Evolutionary conservation across 2,113 vertebrate species (phyloP).

Genomic region (Calyptommatus sinebrachiatus): DNA sequence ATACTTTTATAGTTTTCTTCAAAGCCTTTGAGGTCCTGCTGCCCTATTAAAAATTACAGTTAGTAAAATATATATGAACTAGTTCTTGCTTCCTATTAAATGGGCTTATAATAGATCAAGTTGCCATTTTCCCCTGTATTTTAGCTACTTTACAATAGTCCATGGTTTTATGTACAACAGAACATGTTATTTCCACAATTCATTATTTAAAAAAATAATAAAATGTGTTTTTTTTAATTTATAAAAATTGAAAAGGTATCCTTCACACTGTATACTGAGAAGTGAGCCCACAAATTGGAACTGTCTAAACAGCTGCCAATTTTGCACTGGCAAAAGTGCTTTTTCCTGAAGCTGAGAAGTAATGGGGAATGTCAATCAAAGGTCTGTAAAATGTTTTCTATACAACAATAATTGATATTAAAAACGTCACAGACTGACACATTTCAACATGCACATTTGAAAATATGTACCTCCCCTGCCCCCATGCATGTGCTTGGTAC

Average conservation of each 20-base stretch:
- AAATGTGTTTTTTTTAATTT: not conserved
- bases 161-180: not conserved
- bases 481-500: not conserved
- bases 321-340: not conserved
- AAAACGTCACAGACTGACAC: constrained; percentile 16
- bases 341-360: not conserved
- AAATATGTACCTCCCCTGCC: not conserved
- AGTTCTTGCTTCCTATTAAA: not conserved
- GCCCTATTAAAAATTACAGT: not conserved
- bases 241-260: not conserved
- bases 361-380: constrained; percentile 30
- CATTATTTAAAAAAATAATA: not conserved
- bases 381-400: not conserved
- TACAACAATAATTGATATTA: constrained; percentile 31
- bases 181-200: not conserved
- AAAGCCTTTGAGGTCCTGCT: too few species aligned
- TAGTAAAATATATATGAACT: not conserved
- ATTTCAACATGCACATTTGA: constrained; percentile 6
- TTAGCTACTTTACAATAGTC: not conserved
- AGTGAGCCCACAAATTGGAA: not conserved
- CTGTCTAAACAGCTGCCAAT: constrained; percentile 20
- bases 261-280: not conserved
- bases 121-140: not conserved
- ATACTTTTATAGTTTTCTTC: too few species aligned
- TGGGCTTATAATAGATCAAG: not conserved